A percentile compares a stretch with the other conserved stretches of the same genome.
Evolutionary conservation across 2,797 vertebrate genomes (phyloP).

Genomic region (Scolopax bukidnonensis): DNA sequence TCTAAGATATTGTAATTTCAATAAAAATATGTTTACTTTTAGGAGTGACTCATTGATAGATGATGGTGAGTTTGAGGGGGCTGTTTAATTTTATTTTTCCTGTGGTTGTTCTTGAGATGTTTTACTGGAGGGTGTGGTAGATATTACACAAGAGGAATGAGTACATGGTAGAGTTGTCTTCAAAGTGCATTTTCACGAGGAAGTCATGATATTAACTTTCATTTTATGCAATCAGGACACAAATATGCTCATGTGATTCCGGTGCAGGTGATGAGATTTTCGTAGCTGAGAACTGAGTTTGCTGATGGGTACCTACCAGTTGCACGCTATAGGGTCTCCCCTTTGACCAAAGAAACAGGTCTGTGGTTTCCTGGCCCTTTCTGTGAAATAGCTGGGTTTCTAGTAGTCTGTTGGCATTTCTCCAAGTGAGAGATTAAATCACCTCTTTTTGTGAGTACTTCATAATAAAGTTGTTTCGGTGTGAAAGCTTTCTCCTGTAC

Average conservation of each 20-base stretch:
- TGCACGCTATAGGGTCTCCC: neutral
- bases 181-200: neutral
- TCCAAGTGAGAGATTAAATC: neutral
- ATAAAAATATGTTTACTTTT: neutral
- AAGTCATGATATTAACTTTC: neutral
- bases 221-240: neutral
- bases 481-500: neutral
- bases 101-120: neutral
- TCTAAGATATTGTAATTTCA: neutral
- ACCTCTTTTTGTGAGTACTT: neutral
- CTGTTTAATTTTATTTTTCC: constrained; percentile 12
- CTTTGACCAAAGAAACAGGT: neutral
- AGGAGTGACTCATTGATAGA: neutral
- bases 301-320: neutral
- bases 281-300: neutral
- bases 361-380: neutral
- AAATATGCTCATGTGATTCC: neutral
- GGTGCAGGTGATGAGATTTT: neutral
- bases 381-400: neutral
- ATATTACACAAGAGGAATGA: neutral
- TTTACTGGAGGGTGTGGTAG: neutral
- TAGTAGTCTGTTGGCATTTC: neutral
- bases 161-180: neutral
- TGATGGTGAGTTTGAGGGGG: neutral
- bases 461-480: neutral